phyloP scores from a whole-genome alignment of 2,113 vertebrate species.

The Mixornis gularis region DNA sequence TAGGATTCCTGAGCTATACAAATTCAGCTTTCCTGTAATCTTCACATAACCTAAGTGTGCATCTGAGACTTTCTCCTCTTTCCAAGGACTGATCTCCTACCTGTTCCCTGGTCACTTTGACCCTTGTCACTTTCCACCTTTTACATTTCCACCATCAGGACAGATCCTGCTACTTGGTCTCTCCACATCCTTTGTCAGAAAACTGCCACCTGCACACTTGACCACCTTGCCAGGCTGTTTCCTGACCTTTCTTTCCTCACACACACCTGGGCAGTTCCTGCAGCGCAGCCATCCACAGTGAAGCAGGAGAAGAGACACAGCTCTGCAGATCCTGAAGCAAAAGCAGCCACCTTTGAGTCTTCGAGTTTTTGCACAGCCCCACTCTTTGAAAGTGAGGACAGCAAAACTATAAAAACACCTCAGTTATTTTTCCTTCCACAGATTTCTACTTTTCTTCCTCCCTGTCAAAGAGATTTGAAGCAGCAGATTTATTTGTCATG shows the following conservation, averaged over 20 bases:
- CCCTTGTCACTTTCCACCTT: background rate
- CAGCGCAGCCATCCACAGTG: background rate
- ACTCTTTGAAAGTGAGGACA: background rate
- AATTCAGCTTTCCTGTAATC: background rate
- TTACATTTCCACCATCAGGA: background rate
- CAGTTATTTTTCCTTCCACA: background rate
- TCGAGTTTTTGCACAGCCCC: background rate
- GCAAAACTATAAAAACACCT: background rate
- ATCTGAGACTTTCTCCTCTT: background rate
- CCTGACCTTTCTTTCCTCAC: background rate
- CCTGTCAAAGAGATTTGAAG: background rate
- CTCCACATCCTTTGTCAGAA: background rate
- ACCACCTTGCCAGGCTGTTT: background rate
- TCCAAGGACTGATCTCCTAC: background rate
- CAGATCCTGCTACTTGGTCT: background rate
- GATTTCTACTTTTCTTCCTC: background rate
- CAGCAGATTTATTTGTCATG: slow-evolving; percentile 19
- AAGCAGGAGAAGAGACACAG: background rate
- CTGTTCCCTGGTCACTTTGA: background rate
- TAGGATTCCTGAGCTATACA: background rate
- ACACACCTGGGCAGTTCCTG: background rate
- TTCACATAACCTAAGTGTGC: background rate
- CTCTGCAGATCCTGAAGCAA: background rate
- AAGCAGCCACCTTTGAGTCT: background rate
- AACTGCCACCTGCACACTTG: background rate